These are phyloP conservation scores for Notolabrus celidotus DNA, from an alignment of 2,797 vertebrate species.

Conservation along the genomic window DNA sequence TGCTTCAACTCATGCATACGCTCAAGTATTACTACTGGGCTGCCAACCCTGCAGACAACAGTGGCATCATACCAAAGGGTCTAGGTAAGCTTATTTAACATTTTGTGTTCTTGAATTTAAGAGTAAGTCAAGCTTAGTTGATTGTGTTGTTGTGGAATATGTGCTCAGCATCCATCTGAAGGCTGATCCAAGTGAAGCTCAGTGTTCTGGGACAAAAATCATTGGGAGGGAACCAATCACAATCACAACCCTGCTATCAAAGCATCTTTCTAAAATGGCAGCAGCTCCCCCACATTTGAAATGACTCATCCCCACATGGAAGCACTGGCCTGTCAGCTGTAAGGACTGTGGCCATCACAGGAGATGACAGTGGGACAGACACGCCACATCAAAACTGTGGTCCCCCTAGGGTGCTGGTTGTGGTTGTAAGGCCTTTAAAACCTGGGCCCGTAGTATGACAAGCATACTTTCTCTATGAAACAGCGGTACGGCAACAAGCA, in stretches of 20 bases:
- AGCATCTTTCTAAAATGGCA: constrained; percentile 58
- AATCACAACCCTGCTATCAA: constrained; percentile 52
- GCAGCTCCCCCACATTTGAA: constrained; percentile 60
- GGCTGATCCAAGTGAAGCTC: constrained; percentile 32
- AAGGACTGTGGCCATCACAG: constrained; percentile 62
- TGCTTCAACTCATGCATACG: constrained; percentile 94
- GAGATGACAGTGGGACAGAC: constrained; percentile 69
- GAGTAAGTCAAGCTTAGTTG: not conserved
- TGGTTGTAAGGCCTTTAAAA: constrained; percentile 66
- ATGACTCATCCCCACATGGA: constrained; percentile 71
- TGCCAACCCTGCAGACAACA: constrained; percentile 91
- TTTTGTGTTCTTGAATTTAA: constrained; percentile 3
- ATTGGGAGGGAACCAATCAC: constrained; percentile 48
- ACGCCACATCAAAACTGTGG: constrained; percentile 71
- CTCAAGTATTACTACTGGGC: constrained; percentile 98
- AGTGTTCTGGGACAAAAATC: constrained; percentile 37
- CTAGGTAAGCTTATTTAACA: constrained; percentile 82
- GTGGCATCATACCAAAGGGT: constrained; percentile 91
- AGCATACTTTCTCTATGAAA: constrained; percentile 53
- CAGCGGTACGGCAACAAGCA: constrained; percentile 44
- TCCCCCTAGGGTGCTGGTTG: constrained; percentile 45
- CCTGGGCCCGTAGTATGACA: constrained; percentile 55
- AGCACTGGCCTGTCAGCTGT: constrained; percentile 72
- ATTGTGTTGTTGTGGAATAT: constrained; percentile 1
- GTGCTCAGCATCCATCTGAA: constrained; percentile 23